These are phyloP conservation scores for Sigmodon hispidus DNA, from an alignment of 2,113 vertebrate genomes.

Conservation along the genomic window DNA sequence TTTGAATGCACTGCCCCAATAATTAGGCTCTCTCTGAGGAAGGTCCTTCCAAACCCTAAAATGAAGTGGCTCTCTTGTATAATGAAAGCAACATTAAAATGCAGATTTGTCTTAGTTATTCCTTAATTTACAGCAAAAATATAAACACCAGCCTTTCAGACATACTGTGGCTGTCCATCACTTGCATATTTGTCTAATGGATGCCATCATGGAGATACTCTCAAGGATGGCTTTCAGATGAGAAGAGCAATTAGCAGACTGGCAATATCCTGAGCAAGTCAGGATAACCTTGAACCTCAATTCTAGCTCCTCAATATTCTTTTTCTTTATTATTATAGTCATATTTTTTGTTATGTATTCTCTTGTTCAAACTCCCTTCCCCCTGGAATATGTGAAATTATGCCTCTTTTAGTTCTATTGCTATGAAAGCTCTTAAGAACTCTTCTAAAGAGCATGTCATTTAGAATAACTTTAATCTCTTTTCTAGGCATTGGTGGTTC, in stretches of 20 bases:
- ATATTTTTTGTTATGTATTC: no score
- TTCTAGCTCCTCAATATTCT: neutral
- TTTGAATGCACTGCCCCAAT: constrained; percentile 74
- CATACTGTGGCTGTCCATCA: constrained; percentile 63
- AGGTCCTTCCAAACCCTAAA: constrained; percentile 49
- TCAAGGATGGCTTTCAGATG: neutral
- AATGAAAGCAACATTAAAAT: constrained; percentile 55
- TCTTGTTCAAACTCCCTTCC: no score
- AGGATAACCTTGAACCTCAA: rapidly evolving
- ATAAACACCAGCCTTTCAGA: neutral
- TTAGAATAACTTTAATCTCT: neutral
- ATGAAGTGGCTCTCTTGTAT: constrained; percentile 58
- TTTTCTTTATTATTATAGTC: no score
- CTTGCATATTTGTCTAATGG: constrained; percentile 62
- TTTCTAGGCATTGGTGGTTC: neutral
- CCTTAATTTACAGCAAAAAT: constrained; percentile 41
- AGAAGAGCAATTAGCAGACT: no score
- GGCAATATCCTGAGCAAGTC: no score
- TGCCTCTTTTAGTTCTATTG: neutral
- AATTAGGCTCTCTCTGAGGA: constrained; percentile 75
- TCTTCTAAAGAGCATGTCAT: neutral
- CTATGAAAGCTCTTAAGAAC: neutral
- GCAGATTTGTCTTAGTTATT: constrained; percentile 44
- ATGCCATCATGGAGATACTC: constrained; percentile 51
- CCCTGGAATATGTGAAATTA: no score